Evolutionary conservation across 2,113 vertebrate genomes (phyloP).

Genomic region (Chelonoidis abingdonii): DNA sequence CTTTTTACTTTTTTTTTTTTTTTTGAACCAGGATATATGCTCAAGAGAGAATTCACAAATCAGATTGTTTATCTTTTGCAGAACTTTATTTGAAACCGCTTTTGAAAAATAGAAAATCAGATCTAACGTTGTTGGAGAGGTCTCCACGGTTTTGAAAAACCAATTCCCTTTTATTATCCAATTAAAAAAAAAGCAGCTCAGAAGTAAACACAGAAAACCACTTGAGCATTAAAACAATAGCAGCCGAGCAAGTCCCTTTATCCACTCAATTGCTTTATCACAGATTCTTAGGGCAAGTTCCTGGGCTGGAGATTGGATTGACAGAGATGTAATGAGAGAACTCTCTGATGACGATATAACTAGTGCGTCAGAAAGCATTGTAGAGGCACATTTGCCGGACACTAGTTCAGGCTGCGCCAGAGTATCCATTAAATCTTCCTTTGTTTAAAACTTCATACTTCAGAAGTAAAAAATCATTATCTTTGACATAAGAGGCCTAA

Average conservation of each 20-base stretch:
- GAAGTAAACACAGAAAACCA: slow-evolving; percentile 14
- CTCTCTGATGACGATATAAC: not conserved
- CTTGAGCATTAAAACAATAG: not conserved
- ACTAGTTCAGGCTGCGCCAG: not conserved
- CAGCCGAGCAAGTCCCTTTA: not conserved
- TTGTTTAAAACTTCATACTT: not conserved
- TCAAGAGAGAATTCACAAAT: not conserved
- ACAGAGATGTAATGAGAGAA: not conserved
- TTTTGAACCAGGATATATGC: not conserved
- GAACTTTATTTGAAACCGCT: not conserved
- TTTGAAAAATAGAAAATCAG: slow-evolving; percentile 5
- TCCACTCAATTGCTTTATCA: not conserved
- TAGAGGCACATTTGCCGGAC: too few species aligned
- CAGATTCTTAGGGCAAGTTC: not conserved
- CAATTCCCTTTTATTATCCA: not conserved
- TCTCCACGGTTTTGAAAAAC: slow-evolving; percentile 8
- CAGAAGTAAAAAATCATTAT: not conserved
- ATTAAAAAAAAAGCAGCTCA: not conserved
- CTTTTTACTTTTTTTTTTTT: not conserved
- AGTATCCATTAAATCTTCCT: not conserved
- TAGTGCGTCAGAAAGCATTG: not conserved
- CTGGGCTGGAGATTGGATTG: not conserved
- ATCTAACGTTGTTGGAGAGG: not conserved
- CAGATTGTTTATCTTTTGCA: not conserved
- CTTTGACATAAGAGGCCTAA: not conserved